These are phyloP conservation scores for Cheilosia vernalis DNA, from an alignment of 2,888 invertebrate genomes.

Conservation along the genomic window DNA sequence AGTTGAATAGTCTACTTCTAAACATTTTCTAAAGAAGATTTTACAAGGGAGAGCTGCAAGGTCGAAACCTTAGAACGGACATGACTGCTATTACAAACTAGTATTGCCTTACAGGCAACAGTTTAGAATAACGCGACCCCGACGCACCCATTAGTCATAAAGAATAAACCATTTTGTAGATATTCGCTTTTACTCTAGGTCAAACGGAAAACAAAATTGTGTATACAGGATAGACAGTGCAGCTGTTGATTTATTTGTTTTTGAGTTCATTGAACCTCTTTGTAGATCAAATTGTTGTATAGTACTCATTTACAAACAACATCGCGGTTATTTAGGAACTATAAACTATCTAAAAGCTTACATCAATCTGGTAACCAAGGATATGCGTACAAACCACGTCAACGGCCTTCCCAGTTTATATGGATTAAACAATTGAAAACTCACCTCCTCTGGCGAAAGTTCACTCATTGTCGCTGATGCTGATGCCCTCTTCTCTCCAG, in stretches of 20 bases:
- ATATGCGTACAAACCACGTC: neutral
- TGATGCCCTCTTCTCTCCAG: slow-evolving; percentile 62
- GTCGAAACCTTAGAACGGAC: no score
- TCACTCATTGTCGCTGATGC: slow-evolving; percentile 87
- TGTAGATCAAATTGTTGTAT: neutral
- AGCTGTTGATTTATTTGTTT: slow-evolving; percentile 16
- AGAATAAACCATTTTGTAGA: neutral
- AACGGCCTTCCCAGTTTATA: neutral
- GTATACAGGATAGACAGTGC: slow-evolving; percentile 13
- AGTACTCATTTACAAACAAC: neutral
- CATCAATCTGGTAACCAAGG: slow-evolving; percentile 34
- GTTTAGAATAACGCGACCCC: no score
- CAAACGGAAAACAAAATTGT: neutral
- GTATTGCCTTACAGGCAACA: no score
- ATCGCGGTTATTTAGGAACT: no score
- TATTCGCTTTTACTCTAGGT: neutral
- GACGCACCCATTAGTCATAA: neutral
- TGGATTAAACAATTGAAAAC: slow-evolving; percentile 79
- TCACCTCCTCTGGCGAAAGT: slow-evolving; percentile 94
- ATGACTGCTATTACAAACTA: no score
- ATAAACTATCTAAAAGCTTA: neutral
- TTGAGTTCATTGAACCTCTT: slow-evolving; percentile 38
- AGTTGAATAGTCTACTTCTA: no score
- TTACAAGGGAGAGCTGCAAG: no score
- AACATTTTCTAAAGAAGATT: no score